phyloP scores from a whole-genome alignment of 2,113 vertebrate genomes.

The Electrona antarctica region DNA sequence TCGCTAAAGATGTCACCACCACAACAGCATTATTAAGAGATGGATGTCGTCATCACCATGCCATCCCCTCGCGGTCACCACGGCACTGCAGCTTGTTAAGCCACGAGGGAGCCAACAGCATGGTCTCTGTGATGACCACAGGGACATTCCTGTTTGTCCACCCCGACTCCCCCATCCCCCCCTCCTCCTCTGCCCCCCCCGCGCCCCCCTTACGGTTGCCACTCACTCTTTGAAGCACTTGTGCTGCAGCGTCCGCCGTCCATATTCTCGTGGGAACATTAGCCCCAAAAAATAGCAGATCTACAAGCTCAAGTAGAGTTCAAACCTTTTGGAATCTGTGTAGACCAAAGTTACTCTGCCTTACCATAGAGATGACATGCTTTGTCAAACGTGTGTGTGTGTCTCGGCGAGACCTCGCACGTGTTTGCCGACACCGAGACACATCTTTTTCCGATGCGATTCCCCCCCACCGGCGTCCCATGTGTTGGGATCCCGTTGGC shows the following conservation, averaged over 20 bases:
- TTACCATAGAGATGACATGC: constrained; percentile 50
- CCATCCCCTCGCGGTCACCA: constrained; percentile 44
- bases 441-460: too few relatives aligned
- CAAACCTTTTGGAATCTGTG: constrained; percentile 45
- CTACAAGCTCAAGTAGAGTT: constrained; percentile 4
- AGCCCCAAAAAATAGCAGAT: too few relatives aligned
- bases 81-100: constrained; percentile 41
- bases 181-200: too few relatives aligned
- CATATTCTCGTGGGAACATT: too few relatives aligned
- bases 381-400: constrained; percentile 17
- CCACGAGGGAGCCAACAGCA: constrained; percentile 54
- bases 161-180: too few relatives aligned
- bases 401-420: not conserved
- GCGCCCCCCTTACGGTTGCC: too few relatives aligned
- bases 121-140: too few relatives aligned
- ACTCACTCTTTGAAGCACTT: too few relatives aligned
- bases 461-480: constrained; percentile 34
- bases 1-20: constrained; percentile 40
- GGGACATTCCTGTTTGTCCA: too few relatives aligned
- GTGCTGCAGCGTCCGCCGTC: too few relatives aligned
- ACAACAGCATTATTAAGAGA: constrained; percentile 11
- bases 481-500: constrained; percentile 65
- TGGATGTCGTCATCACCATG: constrained; percentile 33
- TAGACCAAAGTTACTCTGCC: constrained; percentile 32
- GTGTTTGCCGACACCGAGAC: constrained; percentile 15